phyloP scores from a whole-genome alignment of 2,888 invertebrate genomes.

The Noctua pronuba region DNA sequence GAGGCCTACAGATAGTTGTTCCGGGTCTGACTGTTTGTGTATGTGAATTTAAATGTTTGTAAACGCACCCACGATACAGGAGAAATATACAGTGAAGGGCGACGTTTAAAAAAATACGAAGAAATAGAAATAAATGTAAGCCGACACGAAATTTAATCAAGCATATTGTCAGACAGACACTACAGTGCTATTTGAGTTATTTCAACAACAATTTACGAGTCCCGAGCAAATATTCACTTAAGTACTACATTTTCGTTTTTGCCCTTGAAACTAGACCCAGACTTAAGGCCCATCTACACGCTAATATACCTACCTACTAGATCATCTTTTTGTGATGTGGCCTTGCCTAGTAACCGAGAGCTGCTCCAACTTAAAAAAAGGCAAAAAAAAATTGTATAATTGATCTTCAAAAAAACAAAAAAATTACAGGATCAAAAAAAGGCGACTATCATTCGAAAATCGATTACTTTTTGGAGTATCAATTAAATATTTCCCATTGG shows the following conservation, averaged over 20 bases:
- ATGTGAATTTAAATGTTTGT: too few species aligned
- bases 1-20: too few species aligned
- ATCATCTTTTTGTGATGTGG: neutral
- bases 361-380: neutral
- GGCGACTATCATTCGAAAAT: neutral
- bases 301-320: neutral
- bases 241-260: constrained; percentile 13
- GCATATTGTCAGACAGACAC: constrained; percentile 9
- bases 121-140: neutral
- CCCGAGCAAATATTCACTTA: constrained; percentile 17
- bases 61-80: too few species aligned
- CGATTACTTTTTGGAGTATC: neutral
- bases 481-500: neutral
- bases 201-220: constrained; percentile 31
- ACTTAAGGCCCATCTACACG: neutral
- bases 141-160: constrained; percentile 25
- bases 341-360: neutral
- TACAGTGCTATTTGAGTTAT: constrained; percentile 19
- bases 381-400: neutral
- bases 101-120: neutral
- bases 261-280: constrained; percentile 24
- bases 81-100: too few species aligned
- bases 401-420: neutral
- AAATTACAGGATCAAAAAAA: neutral
- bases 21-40: too few species aligned